Conservation (phyloP, 2,888 invertebrate genomes). For the Cyclophora albipunctata region DNA sequence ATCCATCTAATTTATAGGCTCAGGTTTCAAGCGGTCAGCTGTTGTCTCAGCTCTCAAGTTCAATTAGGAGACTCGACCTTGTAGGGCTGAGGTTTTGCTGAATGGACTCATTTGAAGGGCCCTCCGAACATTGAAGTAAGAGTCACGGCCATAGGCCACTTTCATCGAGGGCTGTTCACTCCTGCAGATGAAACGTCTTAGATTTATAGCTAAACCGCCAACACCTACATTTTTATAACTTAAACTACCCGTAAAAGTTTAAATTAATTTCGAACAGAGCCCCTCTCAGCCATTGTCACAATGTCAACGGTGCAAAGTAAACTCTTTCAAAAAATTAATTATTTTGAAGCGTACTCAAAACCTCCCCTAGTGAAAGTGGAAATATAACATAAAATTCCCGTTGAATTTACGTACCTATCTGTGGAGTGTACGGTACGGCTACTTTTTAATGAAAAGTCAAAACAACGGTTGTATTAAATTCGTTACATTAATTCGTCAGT, state of each 20-base stretch:
- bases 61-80: not conserved
- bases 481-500: conserved; percentile 35
- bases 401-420: conserved; percentile 10
- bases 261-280: not conserved
- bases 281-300: not conserved
- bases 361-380: conserved; percentile 5
- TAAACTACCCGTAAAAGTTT: no score
- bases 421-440: conserved; percentile 24
- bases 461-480: conserved; percentile 32
- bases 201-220: no score
- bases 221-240: no score
- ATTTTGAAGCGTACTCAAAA: conserved; percentile 10
- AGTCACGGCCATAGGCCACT: not conserved
- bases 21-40: no score
- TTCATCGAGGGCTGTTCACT: not conserved
- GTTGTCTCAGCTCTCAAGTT: not conserved
- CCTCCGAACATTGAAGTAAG: not conserved
- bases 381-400: conserved; percentile 13
- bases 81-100: no score
- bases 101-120: no score
- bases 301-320: not conserved
- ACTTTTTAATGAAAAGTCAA: conserved; percentile 20
- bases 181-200: no score
- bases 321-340: conserved; percentile 11
- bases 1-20: no score